Percentiles rank a stretch among this genome's conserved stretches.
Evolutionary conservation across 2,113 vertebrate species (phyloP).

Genomic region (Leucopsar rothschildi): DNA sequence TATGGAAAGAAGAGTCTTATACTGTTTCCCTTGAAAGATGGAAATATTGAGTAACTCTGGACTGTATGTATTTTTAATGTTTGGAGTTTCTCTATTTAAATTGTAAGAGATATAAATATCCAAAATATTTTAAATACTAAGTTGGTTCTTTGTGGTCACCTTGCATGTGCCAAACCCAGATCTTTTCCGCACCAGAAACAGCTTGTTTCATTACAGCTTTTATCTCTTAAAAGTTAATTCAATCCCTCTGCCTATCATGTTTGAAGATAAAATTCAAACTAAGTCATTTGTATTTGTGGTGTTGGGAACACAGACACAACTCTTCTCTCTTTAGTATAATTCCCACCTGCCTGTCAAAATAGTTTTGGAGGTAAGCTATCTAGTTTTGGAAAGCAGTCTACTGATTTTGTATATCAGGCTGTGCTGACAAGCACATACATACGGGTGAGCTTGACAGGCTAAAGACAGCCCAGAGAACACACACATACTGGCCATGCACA

Average conservation of each 20-base stretch:
- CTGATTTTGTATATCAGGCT: neutral
- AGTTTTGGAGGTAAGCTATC: neutral
- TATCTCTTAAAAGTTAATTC: neutral
- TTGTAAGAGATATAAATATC: neutral
- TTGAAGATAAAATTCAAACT: neutral
- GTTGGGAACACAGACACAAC: neutral
- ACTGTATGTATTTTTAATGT: neutral
- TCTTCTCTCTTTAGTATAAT: neutral
- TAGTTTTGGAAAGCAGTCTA: neutral
- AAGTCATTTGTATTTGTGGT: neutral
- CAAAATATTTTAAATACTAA: neutral
- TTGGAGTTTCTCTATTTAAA: neutral
- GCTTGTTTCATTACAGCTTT: neutral
- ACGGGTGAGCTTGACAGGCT: neutral
- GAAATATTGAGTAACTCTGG: neutral
- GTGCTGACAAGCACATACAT: neutral
- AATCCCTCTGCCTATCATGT: neutral
- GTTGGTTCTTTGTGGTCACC: neutral
- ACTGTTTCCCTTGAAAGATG: neutral
- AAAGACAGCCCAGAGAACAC: neutral
- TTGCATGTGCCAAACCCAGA: neutral
- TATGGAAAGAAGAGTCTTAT: neutral
- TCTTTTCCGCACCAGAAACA: neutral
- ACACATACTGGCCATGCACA: fast-evolving
- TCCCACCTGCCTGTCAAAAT: neutral